Evolutionary conservation across 1,140 invertebrate species (phyloP), one percentile per base, ranked within the genome.

Genomic region (Halesus radiatus): DNA sequence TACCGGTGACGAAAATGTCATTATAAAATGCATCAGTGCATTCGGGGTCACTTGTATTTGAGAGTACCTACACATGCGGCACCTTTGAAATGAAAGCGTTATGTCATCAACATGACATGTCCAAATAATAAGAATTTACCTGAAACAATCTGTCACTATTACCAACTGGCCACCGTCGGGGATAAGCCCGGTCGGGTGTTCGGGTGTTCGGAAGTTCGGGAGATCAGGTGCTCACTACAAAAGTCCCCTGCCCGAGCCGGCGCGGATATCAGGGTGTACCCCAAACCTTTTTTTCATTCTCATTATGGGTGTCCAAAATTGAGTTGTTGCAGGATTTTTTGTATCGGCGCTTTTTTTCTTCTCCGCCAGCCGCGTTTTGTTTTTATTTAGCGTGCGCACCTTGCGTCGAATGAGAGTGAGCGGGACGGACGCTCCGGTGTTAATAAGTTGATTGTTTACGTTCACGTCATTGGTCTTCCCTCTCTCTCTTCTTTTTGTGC

Each of bases 401-500:
- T 80, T 78, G 79, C 79, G 76, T 32, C 37, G 52, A 16, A 70
- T 64, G 72, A 18, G 66, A 52, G 73, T 13, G 45, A 23, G 37
- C 66, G 80, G 73, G 52, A 58, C 62, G 37, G 79, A 80, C 66
- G 75, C 45, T 26, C 62, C 78, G 78, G 83, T 81, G 83, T 84
- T 81, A 84, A 84, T 84, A 84, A 84, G 83, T 80, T 84, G 83
- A 81, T 84, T 84, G 83, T 84, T 84, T 84, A 84, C 80, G 80
- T 84, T 84, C 83, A 80, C 83, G 58, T 81, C 80, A 78, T 84
- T 78, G 83, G 80, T 84, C 78, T 80, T 78, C 76, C 45, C 23
- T 83, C 79, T 81, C 74, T 70, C 32, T 72, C 75, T 76, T 50
- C 52, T 70, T 77, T 77, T 77, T 64, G 45, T 77, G 58, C 16